These are phyloP conservation scores for Pristionchus fissidentatus DNA, from an alignment of 2,888 invertebrate species.

Conservation along the genomic window DNA sequence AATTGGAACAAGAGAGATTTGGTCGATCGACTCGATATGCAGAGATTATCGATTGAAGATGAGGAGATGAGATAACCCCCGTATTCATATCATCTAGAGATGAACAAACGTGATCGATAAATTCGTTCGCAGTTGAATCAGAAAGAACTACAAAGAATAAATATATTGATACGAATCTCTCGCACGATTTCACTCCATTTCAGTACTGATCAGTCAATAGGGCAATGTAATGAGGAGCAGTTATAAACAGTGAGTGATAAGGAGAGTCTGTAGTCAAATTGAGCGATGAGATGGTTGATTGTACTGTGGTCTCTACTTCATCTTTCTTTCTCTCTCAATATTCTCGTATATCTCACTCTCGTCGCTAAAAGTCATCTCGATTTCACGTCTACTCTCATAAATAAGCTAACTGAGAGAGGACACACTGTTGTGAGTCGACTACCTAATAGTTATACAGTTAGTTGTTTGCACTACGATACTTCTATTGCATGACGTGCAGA, in stretches of 20 bases:
- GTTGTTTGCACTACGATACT: too few species aligned
- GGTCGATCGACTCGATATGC: not conserved
- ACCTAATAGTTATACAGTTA: not conserved
- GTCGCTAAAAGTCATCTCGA: conserved; percentile 40
- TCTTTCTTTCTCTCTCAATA: not conserved
- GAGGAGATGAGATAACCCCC: not conserved
- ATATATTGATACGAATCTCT: not conserved
- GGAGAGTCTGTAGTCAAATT: too few species aligned
- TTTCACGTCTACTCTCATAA: conserved; percentile 29
- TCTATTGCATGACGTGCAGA: too few species aligned
- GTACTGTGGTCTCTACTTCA: not conserved
- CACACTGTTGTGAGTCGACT: conserved; percentile 32
- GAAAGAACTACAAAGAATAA: not conserved
- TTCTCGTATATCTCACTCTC: not conserved
- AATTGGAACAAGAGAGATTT: conserved; percentile 13
- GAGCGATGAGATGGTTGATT: not conserved
- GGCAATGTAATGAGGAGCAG: not conserved
- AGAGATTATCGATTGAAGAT: not conserved
- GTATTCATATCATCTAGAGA: not conserved
- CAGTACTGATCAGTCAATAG: not conserved
- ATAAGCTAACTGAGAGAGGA: not conserved
- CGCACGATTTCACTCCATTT: too few species aligned
- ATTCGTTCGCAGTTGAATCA: conserved; percentile 3
- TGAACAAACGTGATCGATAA: conserved; percentile 13
- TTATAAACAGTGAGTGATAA: too few species aligned